Conservation (phyloP, 2,888 invertebrate genomes). For the Lithosia quadra region DNA sequence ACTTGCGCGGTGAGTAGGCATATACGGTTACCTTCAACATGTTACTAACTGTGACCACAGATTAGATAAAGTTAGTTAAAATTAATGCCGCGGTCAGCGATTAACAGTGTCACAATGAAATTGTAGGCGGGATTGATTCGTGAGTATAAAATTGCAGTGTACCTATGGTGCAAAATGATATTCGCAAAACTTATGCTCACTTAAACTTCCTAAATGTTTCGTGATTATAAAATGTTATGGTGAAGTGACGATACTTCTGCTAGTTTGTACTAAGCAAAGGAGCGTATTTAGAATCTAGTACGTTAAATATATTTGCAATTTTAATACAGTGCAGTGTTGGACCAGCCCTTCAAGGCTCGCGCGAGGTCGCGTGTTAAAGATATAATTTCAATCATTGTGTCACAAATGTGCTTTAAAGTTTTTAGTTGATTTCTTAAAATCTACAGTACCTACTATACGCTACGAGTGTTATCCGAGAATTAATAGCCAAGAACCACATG, state of each 20-base stretch:
- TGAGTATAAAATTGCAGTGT: too few species aligned
- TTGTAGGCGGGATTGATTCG: too few species aligned
- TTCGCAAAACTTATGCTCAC: not conserved
- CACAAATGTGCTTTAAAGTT: not conserved
- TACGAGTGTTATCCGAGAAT: not conserved
- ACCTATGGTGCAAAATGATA: too few species aligned
- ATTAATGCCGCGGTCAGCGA: too few species aligned
- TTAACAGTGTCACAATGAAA: too few species aligned
- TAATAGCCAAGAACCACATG: not conserved
- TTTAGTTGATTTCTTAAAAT: not conserved
- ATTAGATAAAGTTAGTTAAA: too few species aligned
- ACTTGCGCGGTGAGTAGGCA: not conserved
- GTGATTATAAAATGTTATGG: not conserved
- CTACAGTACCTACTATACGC: not conserved
- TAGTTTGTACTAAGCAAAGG: not conserved
- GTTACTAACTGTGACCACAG: too few species aligned
- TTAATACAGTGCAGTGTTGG: not conserved
- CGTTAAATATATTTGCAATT: constrained; percentile 12
- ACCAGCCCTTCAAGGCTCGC: not conserved
- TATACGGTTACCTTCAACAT: not conserved
- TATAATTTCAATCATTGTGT: not conserved
- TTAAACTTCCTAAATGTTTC: not conserved
- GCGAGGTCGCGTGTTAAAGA: not conserved
- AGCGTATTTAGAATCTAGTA: constrained; percentile 7
- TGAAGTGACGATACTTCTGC: not conserved